Evolutionary conservation across 1,140 invertebrate species (phyloP), one percentile per base, ranked within the genome.

Genomic region (Heliconius eleuchia): DNA sequence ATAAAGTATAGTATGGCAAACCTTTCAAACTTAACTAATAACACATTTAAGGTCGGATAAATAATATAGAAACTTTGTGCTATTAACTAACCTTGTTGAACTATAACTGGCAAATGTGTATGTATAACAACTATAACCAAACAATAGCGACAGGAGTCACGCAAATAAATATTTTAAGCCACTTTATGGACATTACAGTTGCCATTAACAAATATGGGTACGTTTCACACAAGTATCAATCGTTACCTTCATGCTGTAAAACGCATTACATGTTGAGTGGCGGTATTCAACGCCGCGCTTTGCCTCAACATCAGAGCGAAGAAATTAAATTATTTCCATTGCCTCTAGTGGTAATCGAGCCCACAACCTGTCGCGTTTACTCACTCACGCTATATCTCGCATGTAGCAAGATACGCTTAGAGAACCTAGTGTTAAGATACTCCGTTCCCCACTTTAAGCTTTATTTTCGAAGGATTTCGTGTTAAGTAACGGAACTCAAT

Each of bases 21-120:
- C 60, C 60, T 27, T 66, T 66, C 23, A 66, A 66, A 66, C 60
- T 66, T 66, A 27, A 30, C 60, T 66, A 66, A 66, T 66, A 66
- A 66, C 60, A 66, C 23, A 66, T 30, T 66, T 66, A 30, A 66
- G 23, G 23, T 66, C 23, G 60, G 23, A 66, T 30, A 66, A 66
- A 66, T 66, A 30, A 66, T 66, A 66, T 27, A 66, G 23, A 66
- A 66, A 66, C 23, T 66, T 66, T 66, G 60, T 23, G 30, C 60
- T 66, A 23, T 30, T 66, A 66, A 66, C 27, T 27, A 66, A 66
- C 60, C 23, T 66, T 27, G 60, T 66, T 13, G 11, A 66, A 66
- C 60, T 66, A 66, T 30, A 66, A 30, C 60, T 11, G 4, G 60
- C 27, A 66, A 66, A 66, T 66, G 18, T 66, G 9, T 57, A 57